Conservation (phyloP, 2,888 invertebrate genomes). For the Drosophila neutralis region DNA sequence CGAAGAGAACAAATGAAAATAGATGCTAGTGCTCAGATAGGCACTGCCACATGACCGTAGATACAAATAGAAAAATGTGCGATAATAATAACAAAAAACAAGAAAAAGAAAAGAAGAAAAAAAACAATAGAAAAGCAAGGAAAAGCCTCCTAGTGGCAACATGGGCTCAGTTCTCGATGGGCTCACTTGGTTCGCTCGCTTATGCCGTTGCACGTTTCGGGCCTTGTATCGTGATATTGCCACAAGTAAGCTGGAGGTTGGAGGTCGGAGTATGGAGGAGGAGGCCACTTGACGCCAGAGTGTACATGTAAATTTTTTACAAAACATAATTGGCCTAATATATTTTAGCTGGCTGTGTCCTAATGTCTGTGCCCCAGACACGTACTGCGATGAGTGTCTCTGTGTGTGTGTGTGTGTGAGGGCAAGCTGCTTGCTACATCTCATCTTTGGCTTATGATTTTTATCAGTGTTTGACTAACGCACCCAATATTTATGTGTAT, state of each 20-base stretch:
- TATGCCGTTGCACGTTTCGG: constrained; percentile 71
- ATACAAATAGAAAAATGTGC: constrained; percentile 39
- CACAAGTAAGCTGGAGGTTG: constrained; percentile 5
- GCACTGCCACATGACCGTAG: constrained; percentile 33
- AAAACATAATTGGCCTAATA: constrained; percentile 80
- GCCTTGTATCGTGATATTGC: constrained; percentile 68
- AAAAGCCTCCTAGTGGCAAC: constrained; percentile 29
- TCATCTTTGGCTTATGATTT: constrained; percentile 69
- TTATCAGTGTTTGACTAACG: constrained; percentile 80
- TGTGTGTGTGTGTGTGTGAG: constrained; percentile 6
- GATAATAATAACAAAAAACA: constrained; percentile 41
- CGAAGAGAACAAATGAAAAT: constrained; percentile 24
- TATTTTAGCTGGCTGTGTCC: constrained; percentile 59
- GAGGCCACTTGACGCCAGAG: constrained; percentile 64
- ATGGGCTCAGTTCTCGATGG: constrained; percentile 27
- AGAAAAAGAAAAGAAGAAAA: neutral
- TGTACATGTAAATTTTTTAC: constrained; percentile 69
- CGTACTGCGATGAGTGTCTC: constrained; percentile 26
- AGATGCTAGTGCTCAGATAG: constrained; percentile 59
- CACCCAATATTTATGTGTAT: constrained; percentile 62
- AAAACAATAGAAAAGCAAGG: neutral
- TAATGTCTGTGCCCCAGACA: constrained; percentile 52
- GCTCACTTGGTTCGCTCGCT: constrained; percentile 30
- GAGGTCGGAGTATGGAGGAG: neutral
- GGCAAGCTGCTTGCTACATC: constrained; percentile 35